Percentiles rank a stretch among this genome's conserved stretches.
phyloP scores from a whole-genome alignment of 1,140 invertebrate genomes.

The Calephelis virginiensis region DNA sequence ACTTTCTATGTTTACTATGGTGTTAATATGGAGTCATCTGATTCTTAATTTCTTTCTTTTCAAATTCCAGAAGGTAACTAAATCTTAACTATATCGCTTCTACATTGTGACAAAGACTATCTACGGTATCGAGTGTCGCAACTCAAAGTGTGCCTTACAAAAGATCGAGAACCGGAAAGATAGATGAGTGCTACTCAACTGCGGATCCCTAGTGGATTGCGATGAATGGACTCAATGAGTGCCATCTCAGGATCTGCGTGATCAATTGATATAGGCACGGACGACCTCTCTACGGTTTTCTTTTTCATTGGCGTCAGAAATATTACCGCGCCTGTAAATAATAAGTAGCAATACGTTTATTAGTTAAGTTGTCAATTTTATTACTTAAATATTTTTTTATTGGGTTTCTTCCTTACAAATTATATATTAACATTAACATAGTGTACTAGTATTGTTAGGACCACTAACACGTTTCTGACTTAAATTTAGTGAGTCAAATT shows the following conservation, averaged over 20 bases:
- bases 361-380: no score
- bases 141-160: constrained; percentile 63
- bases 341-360: background rate
- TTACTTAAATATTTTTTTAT: no score
- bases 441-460: no score
- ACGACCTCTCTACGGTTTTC: constrained; percentile 45
- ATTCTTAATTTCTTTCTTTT: no score
- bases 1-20: no score
- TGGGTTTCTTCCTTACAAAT: no score
- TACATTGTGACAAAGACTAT: constrained; percentile 67
- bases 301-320: constrained; percentile 31
- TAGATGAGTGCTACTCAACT: constrained; percentile 61
- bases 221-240: constrained; percentile 53
- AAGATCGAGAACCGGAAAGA: constrained; percentile 73
- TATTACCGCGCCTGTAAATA: constrained; percentile 10
- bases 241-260: constrained; percentile 62
- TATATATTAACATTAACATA: no score
- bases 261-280: constrained; percentile 70
- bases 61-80: no score
- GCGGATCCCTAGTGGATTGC: constrained; percentile 53
- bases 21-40: no score
- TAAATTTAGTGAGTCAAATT: no score
- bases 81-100: constrained; percentile 44
- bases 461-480: no score
- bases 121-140: constrained; percentile 58